Percentiles rank a stretch among this genome's conserved stretches.
Evolutionary conservation across 2,113 vertebrate species (phyloP).

Genomic region (Corvus moneduloides): DNA sequence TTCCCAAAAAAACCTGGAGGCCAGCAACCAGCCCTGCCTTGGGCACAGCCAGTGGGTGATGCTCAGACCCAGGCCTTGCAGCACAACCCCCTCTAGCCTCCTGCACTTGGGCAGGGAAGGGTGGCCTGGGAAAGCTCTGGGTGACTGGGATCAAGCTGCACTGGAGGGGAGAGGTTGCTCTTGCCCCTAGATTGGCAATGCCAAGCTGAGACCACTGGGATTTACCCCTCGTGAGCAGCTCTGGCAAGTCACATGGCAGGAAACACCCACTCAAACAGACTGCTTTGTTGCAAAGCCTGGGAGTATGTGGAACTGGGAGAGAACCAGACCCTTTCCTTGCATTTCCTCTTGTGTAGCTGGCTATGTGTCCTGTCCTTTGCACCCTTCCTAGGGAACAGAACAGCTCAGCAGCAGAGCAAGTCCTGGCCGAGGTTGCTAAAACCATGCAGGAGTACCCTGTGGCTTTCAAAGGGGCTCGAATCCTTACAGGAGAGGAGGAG

Average conservation of each 20-base stretch:
- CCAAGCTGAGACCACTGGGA: background rate
- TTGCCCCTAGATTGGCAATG: background rate
- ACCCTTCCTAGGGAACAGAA: constrained; percentile 47
- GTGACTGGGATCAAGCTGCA: background rate
- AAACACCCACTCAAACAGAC: background rate
- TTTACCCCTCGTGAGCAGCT: background rate
- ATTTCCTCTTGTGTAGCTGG: background rate
- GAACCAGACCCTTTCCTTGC: background rate
- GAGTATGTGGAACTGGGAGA: background rate
- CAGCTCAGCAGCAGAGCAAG: constrained; percentile 40
- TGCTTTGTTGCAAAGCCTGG: background rate
- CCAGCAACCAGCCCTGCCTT: background rate
- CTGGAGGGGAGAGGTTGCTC: background rate
- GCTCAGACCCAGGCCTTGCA: background rate
- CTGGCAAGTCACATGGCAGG: background rate
- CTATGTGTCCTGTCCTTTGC: background rate
- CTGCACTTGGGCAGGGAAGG: background rate
- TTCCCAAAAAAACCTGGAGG: background rate
- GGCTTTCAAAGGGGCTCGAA: constrained; percentile 74
- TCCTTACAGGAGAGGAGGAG: constrained; percentile 82
- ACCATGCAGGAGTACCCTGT: constrained; percentile 81
- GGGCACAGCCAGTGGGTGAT: background rate
- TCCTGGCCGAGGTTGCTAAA: constrained; percentile 74
- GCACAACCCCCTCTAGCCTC: background rate
- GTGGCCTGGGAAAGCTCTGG: background rate